phyloP scores from a whole-genome alignment of 2,888 invertebrate genomes.

The Mythimna pallens region DNA sequence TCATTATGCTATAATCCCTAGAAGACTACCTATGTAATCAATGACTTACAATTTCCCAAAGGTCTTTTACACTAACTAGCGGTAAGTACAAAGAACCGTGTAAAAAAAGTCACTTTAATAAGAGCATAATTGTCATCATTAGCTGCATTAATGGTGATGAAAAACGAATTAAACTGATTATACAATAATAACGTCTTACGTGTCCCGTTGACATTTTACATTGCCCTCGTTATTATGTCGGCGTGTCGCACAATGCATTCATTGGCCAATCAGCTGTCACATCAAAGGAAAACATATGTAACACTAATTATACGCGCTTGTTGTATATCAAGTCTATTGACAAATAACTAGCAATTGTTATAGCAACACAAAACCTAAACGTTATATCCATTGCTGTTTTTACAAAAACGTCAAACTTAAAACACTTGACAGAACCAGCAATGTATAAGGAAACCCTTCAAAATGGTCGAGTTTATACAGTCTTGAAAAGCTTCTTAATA shows the following conservation, averaged over 20 bases:
- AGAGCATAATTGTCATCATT: conserved; percentile 1
- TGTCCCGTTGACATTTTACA: conserved; percentile 31
- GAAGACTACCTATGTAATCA: too few relatives aligned
- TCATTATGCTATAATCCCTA: too few relatives aligned
- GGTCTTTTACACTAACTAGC: not conserved
- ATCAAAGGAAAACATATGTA: conserved; percentile 50
- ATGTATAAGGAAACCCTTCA: not conserved
- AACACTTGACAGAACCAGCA: not conserved
- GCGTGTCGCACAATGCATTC: conserved; percentile 51
- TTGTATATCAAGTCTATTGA: conserved; percentile 49
- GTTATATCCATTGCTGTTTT: conserved; percentile 13
- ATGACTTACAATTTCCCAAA: too few relatives aligned
- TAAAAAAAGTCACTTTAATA: not conserved
- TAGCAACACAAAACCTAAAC: not conserved
- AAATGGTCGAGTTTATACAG: not conserved
- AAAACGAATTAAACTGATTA: conserved; percentile 33
- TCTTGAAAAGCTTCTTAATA: conserved; percentile 24
- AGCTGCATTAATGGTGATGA: conserved; percentile 6
- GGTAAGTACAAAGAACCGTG: not conserved
- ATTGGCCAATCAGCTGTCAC: conserved; percentile 54
- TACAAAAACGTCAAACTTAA: rapidly evolving
- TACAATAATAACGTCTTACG: conserved; percentile 8
- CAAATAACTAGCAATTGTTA: conserved; percentile 26
- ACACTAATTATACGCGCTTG: conserved; percentile 49
- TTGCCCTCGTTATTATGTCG: conserved; percentile 23